A percentile compares a stretch with the other conserved stretches of the same genome.
These are phyloP conservation scores for Neodontobutis hainanensis DNA, from an alignment of 2,113 vertebrate genomes.

Conservation along the genomic window DNA sequence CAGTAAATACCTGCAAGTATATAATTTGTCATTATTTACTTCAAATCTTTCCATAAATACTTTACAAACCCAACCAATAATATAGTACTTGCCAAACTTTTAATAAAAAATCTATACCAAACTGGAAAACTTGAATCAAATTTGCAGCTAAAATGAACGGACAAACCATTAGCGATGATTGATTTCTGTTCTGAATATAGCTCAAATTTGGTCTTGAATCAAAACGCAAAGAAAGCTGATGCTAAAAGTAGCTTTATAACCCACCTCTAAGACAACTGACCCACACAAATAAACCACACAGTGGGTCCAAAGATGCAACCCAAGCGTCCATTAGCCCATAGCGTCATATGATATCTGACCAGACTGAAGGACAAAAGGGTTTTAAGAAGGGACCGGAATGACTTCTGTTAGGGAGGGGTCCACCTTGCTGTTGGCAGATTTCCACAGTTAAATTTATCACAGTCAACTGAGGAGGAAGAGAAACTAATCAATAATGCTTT, in stretches of 20 bases:
- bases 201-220: not conserved
- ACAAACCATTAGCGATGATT: not conserved
- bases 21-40: too few species aligned
- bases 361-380: constrained; percentile 68
- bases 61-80: not conserved
- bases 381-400: constrained; percentile 17
- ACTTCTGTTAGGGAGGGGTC: constrained; percentile 7
- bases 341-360: constrained; percentile 64
- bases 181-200: not conserved
- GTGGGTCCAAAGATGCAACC: constrained; percentile 18
- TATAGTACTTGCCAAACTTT: not conserved
- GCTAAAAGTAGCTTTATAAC: constrained; percentile 7
- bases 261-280: not conserved
- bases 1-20: too few species aligned
- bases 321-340: constrained; percentile 46
- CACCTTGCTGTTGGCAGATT: constrained; percentile 46
- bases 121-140: not conserved
- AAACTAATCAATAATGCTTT: constrained; percentile 63
- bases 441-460: constrained; percentile 65
- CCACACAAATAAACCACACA: not conserved
- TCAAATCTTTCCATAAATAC: not conserved
- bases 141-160: not conserved
- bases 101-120: not conserved
- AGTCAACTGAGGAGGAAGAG: constrained; percentile 59
- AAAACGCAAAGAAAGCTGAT: not conserved